phyloP scores from a whole-genome alignment of 1,140 invertebrate genomes.

The Lucilia cuprina region DNA sequence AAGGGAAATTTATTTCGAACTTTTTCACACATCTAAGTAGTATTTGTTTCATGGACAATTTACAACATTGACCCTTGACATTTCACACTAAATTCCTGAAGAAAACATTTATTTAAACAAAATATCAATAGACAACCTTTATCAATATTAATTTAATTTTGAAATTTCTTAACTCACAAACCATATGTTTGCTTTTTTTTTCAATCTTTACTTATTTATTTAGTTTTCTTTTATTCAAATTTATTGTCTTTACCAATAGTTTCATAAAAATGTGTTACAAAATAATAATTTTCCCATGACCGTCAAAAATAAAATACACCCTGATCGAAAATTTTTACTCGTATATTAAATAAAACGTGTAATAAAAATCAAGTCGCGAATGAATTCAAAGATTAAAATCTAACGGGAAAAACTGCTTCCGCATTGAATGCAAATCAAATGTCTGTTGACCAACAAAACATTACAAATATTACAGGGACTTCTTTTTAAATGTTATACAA shows the following conservation, averaged over 20 bases:
- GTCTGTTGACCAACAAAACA: neutral
- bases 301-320: slow-evolving; percentile 1
- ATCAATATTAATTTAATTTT: too few relatives aligned
- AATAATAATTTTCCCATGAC: slow-evolving; percentile 4
- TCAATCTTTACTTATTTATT: neutral
- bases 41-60: too few relatives aligned
- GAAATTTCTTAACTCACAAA: too few relatives aligned
- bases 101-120: too few relatives aligned
- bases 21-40: too few relatives aligned
- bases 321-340: neutral
- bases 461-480: neutral
- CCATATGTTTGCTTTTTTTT: too few relatives aligned
- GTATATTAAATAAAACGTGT: neutral
- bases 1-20: too few relatives aligned
- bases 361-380: slow-evolving; percentile 13
- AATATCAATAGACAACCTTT: too few relatives aligned
- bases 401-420: slow-evolving; percentile 10
- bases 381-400: neutral
- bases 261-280: neutral
- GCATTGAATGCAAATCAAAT: neutral
- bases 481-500: too few relatives aligned
- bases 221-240: neutral
- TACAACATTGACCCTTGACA: too few relatives aligned
- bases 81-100: too few relatives aligned
- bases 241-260: neutral